Evolutionary conservation across 1,140 invertebrate species (phyloP), one percentile per base, ranked within the genome.

Genomic region (Drosophila chauvacae): DNA sequence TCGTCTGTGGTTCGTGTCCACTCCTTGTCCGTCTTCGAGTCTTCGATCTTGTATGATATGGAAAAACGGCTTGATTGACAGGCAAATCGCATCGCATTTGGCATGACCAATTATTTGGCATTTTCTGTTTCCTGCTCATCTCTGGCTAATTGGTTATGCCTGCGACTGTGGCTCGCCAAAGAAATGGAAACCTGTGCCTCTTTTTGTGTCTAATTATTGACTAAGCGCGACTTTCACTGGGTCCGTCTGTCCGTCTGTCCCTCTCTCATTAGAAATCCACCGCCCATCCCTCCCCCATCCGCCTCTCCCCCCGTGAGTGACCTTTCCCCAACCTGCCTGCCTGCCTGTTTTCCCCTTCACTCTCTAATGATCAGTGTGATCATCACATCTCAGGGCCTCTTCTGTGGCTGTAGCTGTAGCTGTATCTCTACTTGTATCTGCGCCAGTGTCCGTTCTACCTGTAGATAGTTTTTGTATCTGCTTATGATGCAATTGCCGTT

Each of bases 191-290:
- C 57, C n/a, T 58, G 33, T 7, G 6, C 6, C 30, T 47, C 28
- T 41, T 45, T 45, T 26, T n/a, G 7, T 88, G 23, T 77, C 70
- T 80, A 80, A 84, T 87, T 66, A 84, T 79, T 63, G 70, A 65
- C 69, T 61, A 16, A 6, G 28, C 16, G 77, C 61, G 71, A 83
- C 85, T 87, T 88, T 87, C 84, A 80, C 80, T 88, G 50, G 13
- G 23, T n/a, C 16, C 4, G 26, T n/a, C 7, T 10, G 6, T 28
- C 6, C 7, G 23, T 18, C 2, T 9, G 16, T 4, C 16, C 5
- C 48, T 18, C 48, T 18, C n/a, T 60, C 53, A 68, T 35, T 48
- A 71, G 48, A 26, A 69, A 39, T 11, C n/a, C 26, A n/a, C 1
- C 53, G 35, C 28, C 35, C 35, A 26, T 23, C 20, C 20, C 20